These are phyloP conservation scores for Serripes groenlandicus DNA, from an alignment of 2,888 invertebrate genomes.

Conservation along the genomic window DNA sequence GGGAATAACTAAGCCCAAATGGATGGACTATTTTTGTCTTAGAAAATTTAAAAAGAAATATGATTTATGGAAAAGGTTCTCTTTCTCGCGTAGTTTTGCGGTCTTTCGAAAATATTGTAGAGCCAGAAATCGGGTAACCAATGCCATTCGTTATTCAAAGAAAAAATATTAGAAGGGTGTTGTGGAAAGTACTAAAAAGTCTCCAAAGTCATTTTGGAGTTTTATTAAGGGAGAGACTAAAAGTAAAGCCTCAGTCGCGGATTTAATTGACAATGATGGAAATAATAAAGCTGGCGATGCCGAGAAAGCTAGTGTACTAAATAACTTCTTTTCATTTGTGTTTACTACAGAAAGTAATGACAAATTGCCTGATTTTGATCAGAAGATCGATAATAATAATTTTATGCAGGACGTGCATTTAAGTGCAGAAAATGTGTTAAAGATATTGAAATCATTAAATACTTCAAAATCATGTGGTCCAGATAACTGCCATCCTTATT, in stretches of 20 bases:
- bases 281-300: neutral
- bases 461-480: slow-evolving; percentile 22
- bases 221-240: slow-evolving; percentile 10
- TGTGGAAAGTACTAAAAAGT: neutral
- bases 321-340: slow-evolving; percentile 17
- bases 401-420: neutral
- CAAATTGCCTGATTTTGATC: slow-evolving; percentile 16
- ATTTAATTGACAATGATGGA: slow-evolving; percentile 5
- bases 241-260: neutral
- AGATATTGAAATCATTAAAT: slow-evolving; percentile 9
- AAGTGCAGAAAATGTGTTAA: slow-evolving; percentile 3
- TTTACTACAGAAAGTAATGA: slow-evolving; percentile 25
- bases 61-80: neutral
- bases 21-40: slow-evolving; percentile 19
- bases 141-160: neutral
- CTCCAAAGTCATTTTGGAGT: slow-evolving; percentile 13
- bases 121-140: slow-evolving; percentile 12
- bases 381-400: neutral
- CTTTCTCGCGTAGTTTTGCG: neutral
- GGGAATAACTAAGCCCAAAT: slow-evolving; percentile 2
- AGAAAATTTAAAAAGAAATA: slow-evolving; percentile 9
- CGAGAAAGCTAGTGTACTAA: slow-evolving; percentile 17
- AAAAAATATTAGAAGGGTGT: slow-evolving; percentile 1
- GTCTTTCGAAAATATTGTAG: neutral
- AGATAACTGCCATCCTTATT: slow-evolving; percentile 6